Conservation (phyloP, 2,113 vertebrate genomes). For the Hyaena hyaena region DNA sequence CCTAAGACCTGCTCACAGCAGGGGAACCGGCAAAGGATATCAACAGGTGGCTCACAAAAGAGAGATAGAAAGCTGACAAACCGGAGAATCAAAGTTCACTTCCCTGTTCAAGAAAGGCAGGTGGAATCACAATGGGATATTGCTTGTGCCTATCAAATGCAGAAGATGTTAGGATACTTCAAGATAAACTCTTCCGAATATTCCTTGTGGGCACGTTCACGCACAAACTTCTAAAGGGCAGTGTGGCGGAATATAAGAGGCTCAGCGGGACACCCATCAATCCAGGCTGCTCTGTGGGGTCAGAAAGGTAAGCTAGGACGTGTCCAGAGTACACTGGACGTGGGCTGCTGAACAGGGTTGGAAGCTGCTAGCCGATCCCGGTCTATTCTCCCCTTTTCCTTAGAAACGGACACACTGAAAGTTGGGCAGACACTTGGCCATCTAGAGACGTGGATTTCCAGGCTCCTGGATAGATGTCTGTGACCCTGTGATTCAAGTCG, state of each 20-base stretch:
- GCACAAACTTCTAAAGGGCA: accelerated
- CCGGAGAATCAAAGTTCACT: background rate
- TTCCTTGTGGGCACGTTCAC: accelerated
- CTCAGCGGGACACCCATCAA: accelerated
- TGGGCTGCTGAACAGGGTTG: background rate
- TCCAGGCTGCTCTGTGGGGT: background rate
- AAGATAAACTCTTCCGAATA: accelerated
- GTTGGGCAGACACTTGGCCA: background rate
- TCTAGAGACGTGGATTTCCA: background rate
- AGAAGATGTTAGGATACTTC: background rate
- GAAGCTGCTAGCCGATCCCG: background rate
- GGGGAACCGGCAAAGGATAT: accelerated
- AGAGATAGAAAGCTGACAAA: too few relatives aligned
- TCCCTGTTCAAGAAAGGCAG: background rate
- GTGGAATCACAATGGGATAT: background rate
- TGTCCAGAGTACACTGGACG: accelerated
- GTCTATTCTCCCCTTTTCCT: background rate
- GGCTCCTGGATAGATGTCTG: accelerated
- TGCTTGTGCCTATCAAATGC: background rate
- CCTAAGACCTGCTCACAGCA: background rate
- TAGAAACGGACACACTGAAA: background rate
- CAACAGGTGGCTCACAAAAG: background rate
- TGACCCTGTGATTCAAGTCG: accelerated
- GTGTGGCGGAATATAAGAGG: accelerated
- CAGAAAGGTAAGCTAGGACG: background rate